phyloP scores from a whole-genome alignment of 2,113 vertebrate genomes.

The Brachyhypopomus gauderio region DNA sequence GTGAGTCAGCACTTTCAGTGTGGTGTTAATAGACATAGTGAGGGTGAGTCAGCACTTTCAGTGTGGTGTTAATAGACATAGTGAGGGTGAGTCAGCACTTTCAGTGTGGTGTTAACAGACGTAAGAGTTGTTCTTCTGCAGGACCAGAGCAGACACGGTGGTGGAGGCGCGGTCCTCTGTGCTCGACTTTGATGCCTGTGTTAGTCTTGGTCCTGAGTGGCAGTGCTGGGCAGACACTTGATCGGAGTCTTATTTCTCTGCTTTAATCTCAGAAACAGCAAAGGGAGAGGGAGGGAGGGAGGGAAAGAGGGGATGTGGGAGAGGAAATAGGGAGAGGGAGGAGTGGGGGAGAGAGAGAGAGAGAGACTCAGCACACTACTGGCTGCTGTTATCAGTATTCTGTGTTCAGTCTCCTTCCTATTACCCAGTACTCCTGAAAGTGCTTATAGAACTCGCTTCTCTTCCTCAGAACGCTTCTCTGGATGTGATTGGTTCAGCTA shows the following conservation, averaged over 20 bases:
- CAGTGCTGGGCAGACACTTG: background rate
- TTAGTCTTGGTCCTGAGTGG: background rate
- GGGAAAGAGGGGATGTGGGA: background rate
- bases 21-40: no score
- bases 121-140: background rate
- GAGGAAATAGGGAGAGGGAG: background rate
- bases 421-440: background rate
- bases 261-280: background rate
- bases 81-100: no score
- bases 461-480: background rate
- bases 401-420: background rate
- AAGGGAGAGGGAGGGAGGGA: background rate
- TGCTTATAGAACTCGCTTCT: conserved; percentile 5
- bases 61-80: no score
- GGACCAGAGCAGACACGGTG: background rate
- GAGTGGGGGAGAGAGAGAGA: background rate
- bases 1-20: no score
- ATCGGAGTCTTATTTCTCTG: background rate
- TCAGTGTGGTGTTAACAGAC: background rate
- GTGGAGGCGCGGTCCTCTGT: background rate
- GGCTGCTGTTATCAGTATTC: background rate
- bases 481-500: background rate
- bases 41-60: no score
- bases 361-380: background rate
- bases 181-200: background rate